Conservation (phyloP, 2,797 vertebrate genomes). For the Bovichtus diacanthus region DNA sequence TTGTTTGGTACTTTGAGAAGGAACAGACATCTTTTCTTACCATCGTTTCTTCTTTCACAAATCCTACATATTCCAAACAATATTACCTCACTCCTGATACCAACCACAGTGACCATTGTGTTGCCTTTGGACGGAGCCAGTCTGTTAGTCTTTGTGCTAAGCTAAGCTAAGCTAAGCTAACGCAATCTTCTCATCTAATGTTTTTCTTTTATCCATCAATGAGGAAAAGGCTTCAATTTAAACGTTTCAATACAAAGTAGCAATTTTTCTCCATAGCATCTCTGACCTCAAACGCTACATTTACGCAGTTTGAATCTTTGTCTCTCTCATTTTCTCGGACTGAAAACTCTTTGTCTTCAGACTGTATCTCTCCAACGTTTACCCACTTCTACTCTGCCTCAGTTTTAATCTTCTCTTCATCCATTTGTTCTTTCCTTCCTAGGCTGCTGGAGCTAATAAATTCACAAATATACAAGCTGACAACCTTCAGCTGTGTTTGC, state of each 20-base stretch:
- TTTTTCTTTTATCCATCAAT: too few relatives aligned
- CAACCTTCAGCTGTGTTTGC: conserved; percentile 49
- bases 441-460: conserved; percentile 16
- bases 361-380: neutral
- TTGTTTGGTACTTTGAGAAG: conserved; percentile 16
- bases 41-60: neutral
- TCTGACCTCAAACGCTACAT: neutral
- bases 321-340: neutral
- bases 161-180: neutral
- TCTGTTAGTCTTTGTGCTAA: neutral
- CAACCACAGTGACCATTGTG: neutral
- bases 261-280: neutral
- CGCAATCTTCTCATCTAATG: neutral
- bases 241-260: neutral
- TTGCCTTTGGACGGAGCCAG: neutral
- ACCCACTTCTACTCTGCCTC: neutral
- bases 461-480: conserved; percentile 39
- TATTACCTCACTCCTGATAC: neutral
- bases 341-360: conserved; percentile 1
- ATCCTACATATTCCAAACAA: conserved; percentile 9
- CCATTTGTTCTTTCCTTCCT: conserved; percentile 6
- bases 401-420: neutral
- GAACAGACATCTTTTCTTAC: neutral
- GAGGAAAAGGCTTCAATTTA: neutral
- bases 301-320: neutral